Percentiles rank a stretch among this genome's conserved stretches.
Evolutionary conservation across 2,797 vertebrate species (phyloP).

Genomic region (Microcaecilia unicolor): DNA sequence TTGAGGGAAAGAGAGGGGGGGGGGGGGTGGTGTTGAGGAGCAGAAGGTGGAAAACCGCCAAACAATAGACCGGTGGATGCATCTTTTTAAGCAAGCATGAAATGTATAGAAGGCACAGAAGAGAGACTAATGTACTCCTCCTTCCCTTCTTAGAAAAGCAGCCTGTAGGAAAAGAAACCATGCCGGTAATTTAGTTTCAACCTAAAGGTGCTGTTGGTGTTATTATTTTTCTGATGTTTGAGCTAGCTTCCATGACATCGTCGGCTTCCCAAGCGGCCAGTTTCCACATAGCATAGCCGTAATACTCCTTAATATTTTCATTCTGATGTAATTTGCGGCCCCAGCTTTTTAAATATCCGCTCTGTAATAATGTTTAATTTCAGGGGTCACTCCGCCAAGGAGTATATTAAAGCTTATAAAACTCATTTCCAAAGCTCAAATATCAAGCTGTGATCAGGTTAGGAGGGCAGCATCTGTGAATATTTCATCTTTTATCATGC

Average conservation of each 20-base stretch:
- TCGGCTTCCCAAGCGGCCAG: constrained; percentile 58
- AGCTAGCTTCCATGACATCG: too few relatives aligned
- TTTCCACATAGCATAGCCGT: constrained; percentile 89
- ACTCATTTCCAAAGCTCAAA: constrained; percentile 99
- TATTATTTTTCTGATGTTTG: constrained; percentile 82
- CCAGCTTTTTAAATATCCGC: constrained; percentile 99
- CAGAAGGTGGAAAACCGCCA: not conserved
- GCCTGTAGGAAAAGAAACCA: constrained; percentile 57
- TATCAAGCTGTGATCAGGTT: constrained; percentile 99
- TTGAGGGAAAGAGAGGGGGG: too few relatives aligned
- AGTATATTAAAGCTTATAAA: constrained; percentile 99
- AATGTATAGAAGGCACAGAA: constrained; percentile 33
- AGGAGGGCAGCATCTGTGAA: constrained; percentile 99
- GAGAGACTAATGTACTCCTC: constrained; percentile 23
- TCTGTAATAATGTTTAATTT: constrained; percentile 99
- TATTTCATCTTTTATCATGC: constrained; percentile 99
- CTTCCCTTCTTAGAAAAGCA: too few relatives aligned
- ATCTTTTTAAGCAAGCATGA: constrained; percentile 31
- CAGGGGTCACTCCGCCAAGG: constrained; percentile 99
- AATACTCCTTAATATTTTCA: constrained; percentile 99
- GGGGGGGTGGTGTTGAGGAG: too few relatives aligned
- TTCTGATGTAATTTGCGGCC: constrained; percentile 99
- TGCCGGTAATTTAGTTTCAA: constrained; percentile 85
- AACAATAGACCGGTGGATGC: constrained; percentile 4
- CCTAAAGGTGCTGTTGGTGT: constrained; percentile 75